phyloP scores from a whole-genome alignment of 2,888 invertebrate genomes.

The Morpho helenor region DNA sequence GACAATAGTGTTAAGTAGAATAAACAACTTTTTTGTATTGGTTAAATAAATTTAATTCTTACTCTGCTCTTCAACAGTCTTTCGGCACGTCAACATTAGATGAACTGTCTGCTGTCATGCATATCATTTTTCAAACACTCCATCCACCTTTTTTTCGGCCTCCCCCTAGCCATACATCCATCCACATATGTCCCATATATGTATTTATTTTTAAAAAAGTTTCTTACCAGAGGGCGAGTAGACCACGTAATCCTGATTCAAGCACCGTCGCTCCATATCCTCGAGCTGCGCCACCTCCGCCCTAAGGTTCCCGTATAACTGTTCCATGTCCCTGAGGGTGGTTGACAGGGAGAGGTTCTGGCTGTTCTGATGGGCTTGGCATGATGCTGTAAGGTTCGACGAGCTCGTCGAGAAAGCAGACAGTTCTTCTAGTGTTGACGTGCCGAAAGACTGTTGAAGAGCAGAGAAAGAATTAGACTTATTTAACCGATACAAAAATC shows the following conservation, averaged over 20 bases:
- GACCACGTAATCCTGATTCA: constrained; percentile 49
- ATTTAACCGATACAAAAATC: no score
- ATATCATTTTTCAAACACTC: no score
- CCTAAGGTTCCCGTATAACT: constrained; percentile 11
- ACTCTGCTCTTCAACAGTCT: no score
- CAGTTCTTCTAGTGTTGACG: constrained; percentile 6
- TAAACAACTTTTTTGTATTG: no score
- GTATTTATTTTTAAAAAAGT: neutral
- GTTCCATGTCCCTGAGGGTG: constrained; percentile 5
- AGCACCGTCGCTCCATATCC: constrained; percentile 43
- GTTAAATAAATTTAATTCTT: no score
- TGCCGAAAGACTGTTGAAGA: neutral
- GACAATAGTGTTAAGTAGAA: no score
- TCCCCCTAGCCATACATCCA: no score
- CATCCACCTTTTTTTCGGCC: no score
- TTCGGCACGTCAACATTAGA: no score
- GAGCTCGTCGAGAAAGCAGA: constrained; percentile 3
- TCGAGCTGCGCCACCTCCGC: constrained; percentile 28
- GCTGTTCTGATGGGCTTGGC: constrained; percentile 6
- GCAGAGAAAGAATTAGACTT: no score
- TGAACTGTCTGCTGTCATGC: no score
- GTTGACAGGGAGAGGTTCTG: constrained; percentile 5
- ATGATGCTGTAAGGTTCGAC: neutral
- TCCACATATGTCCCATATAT: neutral
- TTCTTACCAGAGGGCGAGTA: constrained; percentile 62